Conservation (phyloP, 2,888 invertebrate species). For the Tolmerus cingulatus region DNA sequence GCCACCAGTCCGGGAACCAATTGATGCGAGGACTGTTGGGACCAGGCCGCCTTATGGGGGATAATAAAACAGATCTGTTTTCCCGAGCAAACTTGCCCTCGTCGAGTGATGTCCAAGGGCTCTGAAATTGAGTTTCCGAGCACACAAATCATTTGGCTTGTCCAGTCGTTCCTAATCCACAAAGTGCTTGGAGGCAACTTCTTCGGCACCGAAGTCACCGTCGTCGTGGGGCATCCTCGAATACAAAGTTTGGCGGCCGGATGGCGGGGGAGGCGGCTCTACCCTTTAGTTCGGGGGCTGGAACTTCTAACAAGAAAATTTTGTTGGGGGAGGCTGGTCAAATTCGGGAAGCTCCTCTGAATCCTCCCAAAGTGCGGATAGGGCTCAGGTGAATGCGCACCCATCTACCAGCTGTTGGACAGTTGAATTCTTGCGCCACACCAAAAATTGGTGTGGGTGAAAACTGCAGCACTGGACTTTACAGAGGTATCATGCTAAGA, state of each 20-base stretch:
- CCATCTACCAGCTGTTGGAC: neutral
- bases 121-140: slow-evolving; percentile 40
- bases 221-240: neutral
- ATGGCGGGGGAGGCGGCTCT: neutral
- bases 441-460: neutral
- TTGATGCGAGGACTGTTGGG: neutral
- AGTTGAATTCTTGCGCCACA: neutral
- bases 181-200: slow-evolving; percentile 1
- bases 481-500: neutral
- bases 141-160: slow-evolving; percentile 42
- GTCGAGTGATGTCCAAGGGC: neutral
- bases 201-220: neutral
- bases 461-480: neutral
- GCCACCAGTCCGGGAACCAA: neutral
- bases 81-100: neutral
- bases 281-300: neutral
- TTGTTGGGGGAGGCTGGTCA: neutral
- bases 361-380: neutral
- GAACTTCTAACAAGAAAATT: neutral
- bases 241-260: neutral
- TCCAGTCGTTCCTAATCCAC: slow-evolving; percentile 2
- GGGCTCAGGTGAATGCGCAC: neutral
- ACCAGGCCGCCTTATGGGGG: neutral
- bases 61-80: slow-evolving; percentile 1
- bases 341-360: neutral